Conservation (phyloP, 2,888 invertebrate genomes). For the Nebria brevicollis region DNA sequence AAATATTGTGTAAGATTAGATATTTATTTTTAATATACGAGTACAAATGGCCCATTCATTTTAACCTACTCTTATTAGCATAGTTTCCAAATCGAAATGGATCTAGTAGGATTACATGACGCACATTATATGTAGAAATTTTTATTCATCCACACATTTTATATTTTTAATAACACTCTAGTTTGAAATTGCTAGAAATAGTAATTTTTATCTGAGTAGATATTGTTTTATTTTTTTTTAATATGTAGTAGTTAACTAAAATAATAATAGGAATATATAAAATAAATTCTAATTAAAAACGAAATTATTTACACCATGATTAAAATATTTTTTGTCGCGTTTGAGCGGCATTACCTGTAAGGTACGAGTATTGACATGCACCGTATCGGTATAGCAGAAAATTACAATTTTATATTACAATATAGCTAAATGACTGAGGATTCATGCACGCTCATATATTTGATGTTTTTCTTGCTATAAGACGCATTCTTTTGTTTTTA, state of each 20-base stretch:
- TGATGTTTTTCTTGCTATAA: background rate
- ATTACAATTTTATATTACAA: slow-evolving; percentile 3
- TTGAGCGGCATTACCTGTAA: too few relatives aligned
- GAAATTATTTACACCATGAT: too few relatives aligned
- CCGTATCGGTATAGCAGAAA: slow-evolving; percentile 5
- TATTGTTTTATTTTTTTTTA: too few relatives aligned
- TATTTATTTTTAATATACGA: slow-evolving; percentile 5
- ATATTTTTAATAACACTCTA: background rate
- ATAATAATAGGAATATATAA: too few relatives aligned
- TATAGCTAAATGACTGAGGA: background rate
- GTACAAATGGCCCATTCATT: background rate
- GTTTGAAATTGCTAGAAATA: too few relatives aligned
- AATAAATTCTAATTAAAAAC: too few relatives aligned
- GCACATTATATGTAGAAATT: background rate
- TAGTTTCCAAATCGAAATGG: background rate
- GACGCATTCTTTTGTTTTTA: background rate
- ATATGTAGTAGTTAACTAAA: too few relatives aligned
- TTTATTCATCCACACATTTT: too few relatives aligned
- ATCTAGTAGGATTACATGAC: background rate
- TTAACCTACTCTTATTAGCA: slow-evolving; percentile 1
- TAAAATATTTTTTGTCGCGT: too few relatives aligned
- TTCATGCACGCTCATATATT: background rate
- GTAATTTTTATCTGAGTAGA: too few relatives aligned
- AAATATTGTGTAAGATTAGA: background rate
- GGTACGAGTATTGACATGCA: too few relatives aligned